phyloP scores from a whole-genome alignment of 2,113 vertebrate species.

The Cinclus mexicanus region DNA sequence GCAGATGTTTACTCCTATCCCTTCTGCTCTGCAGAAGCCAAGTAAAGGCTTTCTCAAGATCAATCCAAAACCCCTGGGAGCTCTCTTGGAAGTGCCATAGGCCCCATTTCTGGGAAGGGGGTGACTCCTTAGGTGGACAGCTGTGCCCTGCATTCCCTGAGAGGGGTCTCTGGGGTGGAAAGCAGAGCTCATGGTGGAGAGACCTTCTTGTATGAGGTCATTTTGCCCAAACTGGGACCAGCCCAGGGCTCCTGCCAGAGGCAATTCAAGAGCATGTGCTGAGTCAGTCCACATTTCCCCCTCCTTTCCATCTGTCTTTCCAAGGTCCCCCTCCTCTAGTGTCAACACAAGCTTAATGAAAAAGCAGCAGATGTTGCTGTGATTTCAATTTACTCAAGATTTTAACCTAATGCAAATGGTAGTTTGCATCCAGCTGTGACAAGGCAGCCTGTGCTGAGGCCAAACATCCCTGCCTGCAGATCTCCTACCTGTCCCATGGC shows the following conservation, averaged over 20 bases:
- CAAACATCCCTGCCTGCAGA: background rate
- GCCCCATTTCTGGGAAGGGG: background rate
- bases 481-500: background rate
- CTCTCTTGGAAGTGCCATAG: background rate
- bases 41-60: background rate
- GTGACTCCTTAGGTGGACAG: background rate
- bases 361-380: constrained; percentile 55
- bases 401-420: constrained; percentile 35
- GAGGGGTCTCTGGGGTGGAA: background rate
- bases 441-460: background rate
- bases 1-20: background rate
- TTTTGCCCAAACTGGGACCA: background rate
- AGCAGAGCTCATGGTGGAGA: background rate
- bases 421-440: constrained; percentile 50
- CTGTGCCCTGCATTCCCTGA: background rate
- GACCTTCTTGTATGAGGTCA: background rate
- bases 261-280: background rate
- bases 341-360: constrained; percentile 42
- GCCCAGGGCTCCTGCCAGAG: background rate
- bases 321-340: background rate
- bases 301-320: background rate
- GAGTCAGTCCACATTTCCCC: background rate
- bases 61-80: background rate
- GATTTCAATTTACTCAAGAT: constrained; percentile 50
- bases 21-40: background rate